Percentiles rank a stretch among this genome's conserved stretches.
These are phyloP conservation scores for Urocyon cinereoargenteus DNA, from an alignment of 2,797 vertebrate genomes.

Conservation along the genomic window DNA sequence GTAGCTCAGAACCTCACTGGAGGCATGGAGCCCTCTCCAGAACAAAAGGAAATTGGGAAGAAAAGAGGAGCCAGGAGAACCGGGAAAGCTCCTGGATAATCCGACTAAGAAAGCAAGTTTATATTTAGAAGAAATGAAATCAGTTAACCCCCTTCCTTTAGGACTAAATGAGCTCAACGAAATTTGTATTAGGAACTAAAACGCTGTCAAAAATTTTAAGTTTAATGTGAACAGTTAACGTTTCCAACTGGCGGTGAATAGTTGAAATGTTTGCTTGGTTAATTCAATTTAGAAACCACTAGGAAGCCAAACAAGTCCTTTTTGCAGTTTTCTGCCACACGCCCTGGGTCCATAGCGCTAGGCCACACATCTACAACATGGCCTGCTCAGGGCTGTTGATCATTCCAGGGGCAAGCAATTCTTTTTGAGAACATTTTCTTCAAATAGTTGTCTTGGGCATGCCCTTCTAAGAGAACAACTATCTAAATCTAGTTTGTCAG, in stretches of 20 bases:
- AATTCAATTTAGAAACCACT: conserved; percentile 75
- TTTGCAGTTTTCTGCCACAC: conserved; percentile 33
- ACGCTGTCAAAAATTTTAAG: conserved; percentile 77
- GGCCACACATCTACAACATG: conserved; percentile 49
- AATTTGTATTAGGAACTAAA: conserved; percentile 83
- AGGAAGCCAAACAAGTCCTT: conserved; percentile 47
- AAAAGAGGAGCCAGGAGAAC: conserved; percentile 6
- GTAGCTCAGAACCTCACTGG: conserved; percentile 78
- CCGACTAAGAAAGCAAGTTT: conserved; percentile 77
- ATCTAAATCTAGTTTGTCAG: conserved; percentile 19
- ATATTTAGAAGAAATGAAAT: conserved; percentile 85
- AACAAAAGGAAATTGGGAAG: conserved; percentile 65
- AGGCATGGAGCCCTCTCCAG: conserved; percentile 63
- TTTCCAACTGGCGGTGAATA: conserved; percentile 83
- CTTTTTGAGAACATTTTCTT: conserved; percentile 68
- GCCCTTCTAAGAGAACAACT: background rate
- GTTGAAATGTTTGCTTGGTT: conserved; percentile 81
- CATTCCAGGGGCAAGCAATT: conserved; percentile 71
- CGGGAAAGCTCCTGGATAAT: conserved; percentile 72
- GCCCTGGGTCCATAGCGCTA: background rate
- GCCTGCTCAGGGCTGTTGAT: conserved; percentile 37
- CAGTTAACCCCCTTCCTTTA: conserved; percentile 83
- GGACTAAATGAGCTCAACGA: conserved; percentile 76
- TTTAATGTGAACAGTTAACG: conserved; percentile 74
- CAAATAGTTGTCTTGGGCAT: conserved; percentile 45